Evolutionary conservation across 2,113 vertebrate species (phyloP).

Genomic region (Sceloporus tristichus): DNA sequence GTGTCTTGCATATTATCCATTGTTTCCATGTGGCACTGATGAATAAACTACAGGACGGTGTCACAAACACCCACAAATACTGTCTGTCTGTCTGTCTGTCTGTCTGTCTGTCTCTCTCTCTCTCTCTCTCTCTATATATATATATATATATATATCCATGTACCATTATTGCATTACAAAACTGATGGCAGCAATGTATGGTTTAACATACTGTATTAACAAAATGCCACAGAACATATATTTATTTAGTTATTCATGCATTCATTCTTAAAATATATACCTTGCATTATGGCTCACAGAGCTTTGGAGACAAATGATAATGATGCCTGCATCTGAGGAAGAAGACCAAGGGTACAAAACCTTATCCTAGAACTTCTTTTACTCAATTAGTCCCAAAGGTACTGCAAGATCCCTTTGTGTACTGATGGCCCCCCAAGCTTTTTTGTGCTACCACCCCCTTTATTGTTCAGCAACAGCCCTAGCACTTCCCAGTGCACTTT

Average conservation of each 20-base stretch:
- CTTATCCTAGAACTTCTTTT: too few species aligned
- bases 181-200: background rate
- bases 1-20: background rate
- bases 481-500: too few species aligned
- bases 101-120: too few species aligned
- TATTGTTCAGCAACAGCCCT: too few species aligned
- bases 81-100: background rate
- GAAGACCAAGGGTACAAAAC: too few species aligned
- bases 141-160: background rate
- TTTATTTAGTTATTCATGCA: background rate
- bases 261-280: background rate
- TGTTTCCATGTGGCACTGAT: background rate
- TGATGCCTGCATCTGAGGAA: too few species aligned
- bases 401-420: too few species aligned
- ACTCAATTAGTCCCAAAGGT: too few species aligned
- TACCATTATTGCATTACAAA: background rate
- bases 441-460: too few species aligned
- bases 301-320: background rate
- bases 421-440: too few species aligned
- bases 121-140: too few species aligned
- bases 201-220: background rate
- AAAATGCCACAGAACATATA: background rate
- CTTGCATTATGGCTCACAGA: background rate
- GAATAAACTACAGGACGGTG: background rate
- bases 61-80: slow-evolving; percentile 22